phyloP scores from a whole-genome alignment of 1,140 invertebrate species.

The Pachyrhynchus sulphureomaculatus region DNA sequence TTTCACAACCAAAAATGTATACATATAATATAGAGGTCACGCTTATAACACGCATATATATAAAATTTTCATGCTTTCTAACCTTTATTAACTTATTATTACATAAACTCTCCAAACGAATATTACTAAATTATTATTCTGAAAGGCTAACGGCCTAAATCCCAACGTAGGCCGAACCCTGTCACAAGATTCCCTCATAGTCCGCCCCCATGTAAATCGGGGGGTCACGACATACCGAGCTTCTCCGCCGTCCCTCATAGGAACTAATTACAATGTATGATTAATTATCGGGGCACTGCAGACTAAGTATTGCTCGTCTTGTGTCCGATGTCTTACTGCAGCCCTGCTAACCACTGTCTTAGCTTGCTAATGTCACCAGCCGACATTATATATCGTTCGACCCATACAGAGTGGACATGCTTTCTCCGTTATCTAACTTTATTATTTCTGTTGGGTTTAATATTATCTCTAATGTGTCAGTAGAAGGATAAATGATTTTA shows the following conservation, averaged over 20 bases:
- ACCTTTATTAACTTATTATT: too few relatives aligned
- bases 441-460: constrained; percentile 4
- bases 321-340: constrained; percentile 50
- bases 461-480: constrained; percentile 19
- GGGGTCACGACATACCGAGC: constrained; percentile 33
- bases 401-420: constrained; percentile 22
- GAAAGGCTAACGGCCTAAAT: not conserved
- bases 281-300: constrained; percentile 50
- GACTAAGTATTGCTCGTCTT: constrained; percentile 45
- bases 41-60: too few relatives aligned
- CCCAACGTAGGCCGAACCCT: constrained; percentile 15
- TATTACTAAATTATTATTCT: too few relatives aligned
- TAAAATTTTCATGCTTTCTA: too few relatives aligned
- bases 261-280: constrained; percentile 52
- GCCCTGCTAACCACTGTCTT: constrained; percentile 50
- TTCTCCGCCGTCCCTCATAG: constrained; percentile 42
- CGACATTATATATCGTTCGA: constrained; percentile 35
- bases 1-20: too few relatives aligned
- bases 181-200: constrained; percentile 3
- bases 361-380: constrained; percentile 50
- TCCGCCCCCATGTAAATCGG: constrained; percentile 20
- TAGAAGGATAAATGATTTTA: not conserved
- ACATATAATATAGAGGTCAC: too few relatives aligned
- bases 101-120: too few relatives aligned
- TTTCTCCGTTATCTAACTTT: constrained; percentile 7